Conservation (phyloP, 2,888 invertebrate species). For the Amphipoea lucens region DNA sequence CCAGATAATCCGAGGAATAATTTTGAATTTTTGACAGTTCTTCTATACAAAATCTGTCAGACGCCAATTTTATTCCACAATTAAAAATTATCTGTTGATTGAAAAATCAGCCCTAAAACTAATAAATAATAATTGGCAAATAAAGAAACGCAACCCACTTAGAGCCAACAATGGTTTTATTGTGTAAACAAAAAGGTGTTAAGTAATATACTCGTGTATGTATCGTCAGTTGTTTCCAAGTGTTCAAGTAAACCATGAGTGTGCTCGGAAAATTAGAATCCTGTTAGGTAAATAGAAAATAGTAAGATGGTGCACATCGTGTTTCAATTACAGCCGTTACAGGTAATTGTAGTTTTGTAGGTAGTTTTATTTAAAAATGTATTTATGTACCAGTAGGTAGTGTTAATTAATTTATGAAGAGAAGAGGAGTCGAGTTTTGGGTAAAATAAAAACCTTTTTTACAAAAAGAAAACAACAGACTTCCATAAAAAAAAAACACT, state of each 20-base stretch:
- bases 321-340: slow-evolving; percentile 35
- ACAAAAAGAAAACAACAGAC: too few relatives aligned
- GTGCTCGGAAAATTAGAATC: slow-evolving; percentile 35
- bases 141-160: slow-evolving; percentile 36
- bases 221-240: slow-evolving; percentile 51
- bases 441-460: too few relatives aligned
- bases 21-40: too few relatives aligned
- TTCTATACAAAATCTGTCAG: too few relatives aligned
- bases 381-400: neutral
- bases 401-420: too few relatives aligned
- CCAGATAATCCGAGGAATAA: too few relatives aligned
- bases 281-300: slow-evolving; percentile 24
- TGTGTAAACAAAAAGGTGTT: slow-evolving; percentile 53
- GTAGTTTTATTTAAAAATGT: neutral
- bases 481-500: too few relatives aligned
- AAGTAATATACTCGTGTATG: slow-evolving; percentile 30
- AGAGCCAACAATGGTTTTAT: slow-evolving; percentile 53
- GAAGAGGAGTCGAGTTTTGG: too few relatives aligned
- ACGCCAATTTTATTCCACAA: too few relatives aligned
- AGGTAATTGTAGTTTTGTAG: neutral
- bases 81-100: too few relatives aligned
- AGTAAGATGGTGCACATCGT: slow-evolving; percentile 41
- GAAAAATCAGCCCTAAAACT: neutral
- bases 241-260: slow-evolving; percentile 37
- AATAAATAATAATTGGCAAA: slow-evolving; percentile 43